Evolutionary conservation across 64 coral and sea anemone species (phyloP).

Genomic region (Catalaphyllia jardinei): DNA sequence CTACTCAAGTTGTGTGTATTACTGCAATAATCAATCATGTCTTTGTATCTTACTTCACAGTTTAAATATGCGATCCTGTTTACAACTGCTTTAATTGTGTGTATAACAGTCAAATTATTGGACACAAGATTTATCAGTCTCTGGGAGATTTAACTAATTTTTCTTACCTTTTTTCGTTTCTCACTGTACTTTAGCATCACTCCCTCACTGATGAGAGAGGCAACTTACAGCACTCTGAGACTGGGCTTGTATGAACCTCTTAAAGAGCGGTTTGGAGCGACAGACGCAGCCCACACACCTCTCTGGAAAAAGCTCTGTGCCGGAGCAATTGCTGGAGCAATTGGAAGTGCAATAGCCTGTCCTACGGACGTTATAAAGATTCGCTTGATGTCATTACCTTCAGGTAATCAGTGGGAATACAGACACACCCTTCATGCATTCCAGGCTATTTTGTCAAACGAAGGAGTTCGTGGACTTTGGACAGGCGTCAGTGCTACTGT

Average conservation of each 20-base stretch:
- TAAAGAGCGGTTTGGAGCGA: constrained; percentile 70
- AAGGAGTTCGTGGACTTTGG: constrained; percentile 78
- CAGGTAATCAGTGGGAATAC: constrained; percentile 54
- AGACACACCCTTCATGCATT: constrained; percentile 70
- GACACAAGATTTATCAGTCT: too few relatives aligned
- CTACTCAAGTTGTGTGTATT: too few relatives aligned
- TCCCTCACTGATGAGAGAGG: constrained; percentile 67
- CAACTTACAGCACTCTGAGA: constrained; percentile 63
- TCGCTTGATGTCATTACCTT: constrained; percentile 55
- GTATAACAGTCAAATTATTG: too few relatives aligned
- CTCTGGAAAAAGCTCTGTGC: constrained; percentile 75
- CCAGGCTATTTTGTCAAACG: constrained; percentile 50
- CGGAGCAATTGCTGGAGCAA: constrained; percentile 66
- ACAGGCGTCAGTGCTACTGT: constrained; percentile 77
- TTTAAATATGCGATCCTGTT: too few relatives aligned
- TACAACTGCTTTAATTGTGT: too few relatives aligned
- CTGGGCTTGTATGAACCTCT: constrained; percentile 76
- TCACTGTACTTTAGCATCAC: constrained; percentile 25
- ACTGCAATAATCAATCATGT: too few relatives aligned
- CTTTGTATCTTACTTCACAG: too few relatives aligned
- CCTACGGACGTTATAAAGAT: constrained; percentile 77
- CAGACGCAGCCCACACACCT: constrained; percentile 53
- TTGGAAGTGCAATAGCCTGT: constrained; percentile 73
- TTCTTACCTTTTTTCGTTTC: neutral
- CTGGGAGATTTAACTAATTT: neutral